A percentile compares a stretch with the other conserved stretches of the same genome.
phyloP scores from a whole-genome alignment of 2,113 vertebrate genomes.

The Gulo gulo region DNA sequence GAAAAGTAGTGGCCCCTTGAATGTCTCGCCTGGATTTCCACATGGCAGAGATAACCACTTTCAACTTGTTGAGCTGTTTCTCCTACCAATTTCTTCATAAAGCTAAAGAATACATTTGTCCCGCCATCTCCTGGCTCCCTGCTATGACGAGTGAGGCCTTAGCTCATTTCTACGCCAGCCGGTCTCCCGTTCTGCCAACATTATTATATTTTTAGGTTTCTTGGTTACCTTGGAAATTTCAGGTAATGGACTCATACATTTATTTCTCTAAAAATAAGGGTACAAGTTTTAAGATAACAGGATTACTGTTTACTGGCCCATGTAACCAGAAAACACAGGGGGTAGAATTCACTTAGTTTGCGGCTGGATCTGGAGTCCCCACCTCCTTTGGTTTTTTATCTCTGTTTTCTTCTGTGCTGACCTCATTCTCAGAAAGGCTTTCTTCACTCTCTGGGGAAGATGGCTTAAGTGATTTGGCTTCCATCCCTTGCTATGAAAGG shows the following conservation, averaged over 20 bases:
- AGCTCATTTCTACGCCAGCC: not conserved
- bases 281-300: not conserved
- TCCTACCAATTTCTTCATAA: not conserved
- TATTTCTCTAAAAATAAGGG: constrained; percentile 38
- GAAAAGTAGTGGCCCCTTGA: not conserved
- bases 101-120: not conserved
- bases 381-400: not conserved
- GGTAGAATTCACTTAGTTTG: not conserved
- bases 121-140: not conserved
- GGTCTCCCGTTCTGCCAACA: constrained; percentile 40
- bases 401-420: not conserved
- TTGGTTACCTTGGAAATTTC: constrained; percentile 66
- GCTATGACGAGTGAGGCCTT: not conserved
- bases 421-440: not conserved
- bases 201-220: constrained; percentile 54
- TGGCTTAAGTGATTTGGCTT: not conserved
- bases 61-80: not conserved
- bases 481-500: not conserved
- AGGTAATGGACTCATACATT: constrained; percentile 44
- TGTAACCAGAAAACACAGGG: not conserved
- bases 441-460: not conserved
- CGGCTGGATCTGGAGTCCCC: too few relatives aligned
- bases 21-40: not conserved
- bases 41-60: not conserved
- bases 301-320: not conserved